Conservation (phyloP, 2,113 vertebrate genomes). For the Nipponia nippon region DNA sequence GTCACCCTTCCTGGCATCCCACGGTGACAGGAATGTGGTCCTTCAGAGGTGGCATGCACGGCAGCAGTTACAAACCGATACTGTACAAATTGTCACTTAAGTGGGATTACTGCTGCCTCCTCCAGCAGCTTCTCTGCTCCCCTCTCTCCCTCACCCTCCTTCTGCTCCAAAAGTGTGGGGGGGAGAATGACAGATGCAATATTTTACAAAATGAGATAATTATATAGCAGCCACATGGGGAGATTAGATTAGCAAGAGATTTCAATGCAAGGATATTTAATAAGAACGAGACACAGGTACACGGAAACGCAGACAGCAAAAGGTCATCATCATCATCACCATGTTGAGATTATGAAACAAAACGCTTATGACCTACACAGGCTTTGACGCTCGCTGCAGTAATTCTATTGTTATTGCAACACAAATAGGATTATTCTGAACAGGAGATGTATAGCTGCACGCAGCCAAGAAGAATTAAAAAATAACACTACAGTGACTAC, state of each 20-base stretch:
- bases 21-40: neutral
- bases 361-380: constrained; percentile 36
- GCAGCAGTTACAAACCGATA: neutral
- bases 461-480: constrained; percentile 13
- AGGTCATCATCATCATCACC: constrained; percentile 62
- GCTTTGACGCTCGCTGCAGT: constrained; percentile 46
- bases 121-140: constrained; percentile 2
- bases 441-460: constrained; percentile 7
- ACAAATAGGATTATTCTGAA: constrained; percentile 60
- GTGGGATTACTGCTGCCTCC: constrained; percentile 32
- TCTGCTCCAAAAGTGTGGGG: neutral
- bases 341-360: constrained; percentile 30
- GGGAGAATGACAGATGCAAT: constrained; percentile 65
- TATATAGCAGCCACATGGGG: constrained; percentile 67
- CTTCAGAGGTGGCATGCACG: neutral
- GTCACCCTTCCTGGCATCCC: neutral
- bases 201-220: constrained; percentile 77
- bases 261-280: constrained; percentile 66
- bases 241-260: constrained; percentile 73
- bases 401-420: constrained; percentile 65
- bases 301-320: constrained; percentile 6
- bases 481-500: neutral
- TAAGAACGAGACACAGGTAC: constrained; percentile 60
- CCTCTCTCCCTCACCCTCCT: neutral
- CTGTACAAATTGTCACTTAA: constrained; percentile 23